These are phyloP conservation scores for Microtus ochrogaster DNA, from an alignment of 2,113 vertebrate genomes.

Conservation along the genomic window DNA sequence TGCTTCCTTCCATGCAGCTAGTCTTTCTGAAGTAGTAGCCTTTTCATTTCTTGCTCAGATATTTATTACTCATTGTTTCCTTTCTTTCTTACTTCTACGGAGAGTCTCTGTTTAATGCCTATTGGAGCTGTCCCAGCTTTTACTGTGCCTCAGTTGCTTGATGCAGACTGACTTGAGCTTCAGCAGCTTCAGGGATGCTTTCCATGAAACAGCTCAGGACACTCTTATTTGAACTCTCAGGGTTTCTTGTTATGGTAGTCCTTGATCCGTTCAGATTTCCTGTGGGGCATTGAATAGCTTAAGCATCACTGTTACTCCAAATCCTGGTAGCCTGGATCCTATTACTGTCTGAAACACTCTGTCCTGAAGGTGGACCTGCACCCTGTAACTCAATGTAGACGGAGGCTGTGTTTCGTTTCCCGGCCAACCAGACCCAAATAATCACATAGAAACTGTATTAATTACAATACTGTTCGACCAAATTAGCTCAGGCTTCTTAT, in stretches of 20 bases:
- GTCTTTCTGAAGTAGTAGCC: not conserved
- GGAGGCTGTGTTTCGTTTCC: no score
- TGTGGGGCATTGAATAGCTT: no score
- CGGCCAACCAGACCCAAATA: no score
- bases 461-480: no score
- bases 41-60: not conserved
- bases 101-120: not conserved
- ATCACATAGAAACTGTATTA: no score
- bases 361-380: not conserved
- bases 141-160: not conserved
- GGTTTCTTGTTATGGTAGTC: not conserved
- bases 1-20: not conserved
- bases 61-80: not conserved
- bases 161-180: not conserved
- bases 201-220: not conserved
- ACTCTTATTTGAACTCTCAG: not conserved
- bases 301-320: no score
- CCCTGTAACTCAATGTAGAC: not conserved
- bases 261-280: not conserved
- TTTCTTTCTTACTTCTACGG: not conserved
- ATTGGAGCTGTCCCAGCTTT: not conserved
- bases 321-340: rapidly evolving
- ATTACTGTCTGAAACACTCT: not conserved
- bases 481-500: no score
- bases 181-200: not conserved